Percentiles rank a stretch among this genome's conserved stretches.
Evolutionary conservation across 2,113 vertebrate species (phyloP).

Genomic region (Terrapene triunguis): DNA sequence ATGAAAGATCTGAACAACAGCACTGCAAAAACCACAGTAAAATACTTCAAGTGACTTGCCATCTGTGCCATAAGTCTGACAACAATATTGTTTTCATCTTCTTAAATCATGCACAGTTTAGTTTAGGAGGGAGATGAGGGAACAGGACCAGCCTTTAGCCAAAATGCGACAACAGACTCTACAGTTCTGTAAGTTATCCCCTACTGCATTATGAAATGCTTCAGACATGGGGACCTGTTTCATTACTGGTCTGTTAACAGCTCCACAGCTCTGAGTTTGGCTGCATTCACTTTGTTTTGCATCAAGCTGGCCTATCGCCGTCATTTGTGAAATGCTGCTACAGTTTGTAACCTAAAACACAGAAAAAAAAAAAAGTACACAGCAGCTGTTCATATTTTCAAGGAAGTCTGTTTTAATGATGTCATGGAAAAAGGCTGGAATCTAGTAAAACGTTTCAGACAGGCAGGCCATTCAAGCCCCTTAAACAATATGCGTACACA

Average conservation of each 20-base stretch:
- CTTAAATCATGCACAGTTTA: conserved; percentile 56
- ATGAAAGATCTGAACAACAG: not conserved
- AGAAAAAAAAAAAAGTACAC: conserved; percentile 61
- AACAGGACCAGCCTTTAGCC: conserved; percentile 58
- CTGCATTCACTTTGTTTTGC: conserved; percentile 64
- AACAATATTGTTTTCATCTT: conserved; percentile 50
- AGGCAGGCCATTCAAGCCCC: conserved; percentile 73
- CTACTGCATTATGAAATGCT: conserved; percentile 56
- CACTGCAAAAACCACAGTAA: conserved; percentile 8
- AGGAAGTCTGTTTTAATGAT: conserved; percentile 79
- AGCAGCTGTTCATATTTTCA: conserved; percentile 81
- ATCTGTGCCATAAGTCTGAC: conserved; percentile 30
- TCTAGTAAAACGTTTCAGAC: conserved; percentile 75
- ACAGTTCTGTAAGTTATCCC: conserved; percentile 33
- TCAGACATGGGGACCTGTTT: conserved; percentile 43
- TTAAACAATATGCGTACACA: conserved; percentile 65
- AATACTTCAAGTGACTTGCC: conserved; percentile 60
- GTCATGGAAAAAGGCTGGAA: conserved; percentile 80
- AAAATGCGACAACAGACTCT: conserved; percentile 44
- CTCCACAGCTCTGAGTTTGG: conserved; percentile 51
- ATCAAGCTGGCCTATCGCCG: conserved; percentile 59
- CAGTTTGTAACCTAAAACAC: conserved; percentile 77
- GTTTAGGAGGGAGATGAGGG: not conserved
- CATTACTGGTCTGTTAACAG: conserved; percentile 67
- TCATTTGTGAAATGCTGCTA: conserved; percentile 72